These are phyloP conservation scores for Bellardia pandia DNA, from an alignment of 2,888 invertebrate genomes.

Conservation along the genomic window DNA sequence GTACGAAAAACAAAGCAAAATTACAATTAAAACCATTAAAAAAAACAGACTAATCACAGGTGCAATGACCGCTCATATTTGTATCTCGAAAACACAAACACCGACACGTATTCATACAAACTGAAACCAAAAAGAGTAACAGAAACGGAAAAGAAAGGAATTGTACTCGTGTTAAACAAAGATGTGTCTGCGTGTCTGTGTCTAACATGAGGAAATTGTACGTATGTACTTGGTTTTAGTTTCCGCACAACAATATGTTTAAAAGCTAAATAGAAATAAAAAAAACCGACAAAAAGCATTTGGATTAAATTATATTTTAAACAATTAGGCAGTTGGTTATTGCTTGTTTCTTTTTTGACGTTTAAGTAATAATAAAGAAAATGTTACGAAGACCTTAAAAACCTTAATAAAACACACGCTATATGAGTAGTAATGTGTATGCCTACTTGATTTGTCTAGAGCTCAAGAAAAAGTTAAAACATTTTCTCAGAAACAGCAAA, in stretches of 20 bases:
- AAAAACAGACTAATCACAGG: slow-evolving; percentile 57
- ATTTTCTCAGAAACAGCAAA: slow-evolving; percentile 30
- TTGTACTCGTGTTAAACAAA: slow-evolving; percentile 39
- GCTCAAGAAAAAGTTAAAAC: not conserved
- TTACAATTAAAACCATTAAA: slow-evolving; percentile 56
- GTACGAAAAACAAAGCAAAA: slow-evolving; percentile 31
- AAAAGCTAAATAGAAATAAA: not conserved
- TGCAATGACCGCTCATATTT: slow-evolving; percentile 66
- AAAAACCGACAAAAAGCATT: slow-evolving; percentile 11
- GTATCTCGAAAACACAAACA: not conserved
- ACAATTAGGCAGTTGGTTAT: slow-evolving; percentile 25
- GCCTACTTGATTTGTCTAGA: slow-evolving; percentile 2
- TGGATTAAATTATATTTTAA: slow-evolving; percentile 8
- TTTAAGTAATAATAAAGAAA: not conserved
- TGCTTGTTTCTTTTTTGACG: not conserved
- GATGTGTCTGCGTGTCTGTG: slow-evolving; percentile 30
- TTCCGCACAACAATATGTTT: slow-evolving; percentile 45
- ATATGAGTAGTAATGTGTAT: no score
- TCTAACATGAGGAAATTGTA: slow-evolving; percentile 59
- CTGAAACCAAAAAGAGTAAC: not conserved
- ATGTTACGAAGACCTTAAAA: not conserved
- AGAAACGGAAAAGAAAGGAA: slow-evolving; percentile 48
- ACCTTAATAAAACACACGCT: not conserved
- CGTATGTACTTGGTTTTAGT: slow-evolving; percentile 33
- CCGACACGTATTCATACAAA: not conserved